phyloP scores from a whole-genome alignment of 2,888 invertebrate species.

The Torymus texanus region DNA sequence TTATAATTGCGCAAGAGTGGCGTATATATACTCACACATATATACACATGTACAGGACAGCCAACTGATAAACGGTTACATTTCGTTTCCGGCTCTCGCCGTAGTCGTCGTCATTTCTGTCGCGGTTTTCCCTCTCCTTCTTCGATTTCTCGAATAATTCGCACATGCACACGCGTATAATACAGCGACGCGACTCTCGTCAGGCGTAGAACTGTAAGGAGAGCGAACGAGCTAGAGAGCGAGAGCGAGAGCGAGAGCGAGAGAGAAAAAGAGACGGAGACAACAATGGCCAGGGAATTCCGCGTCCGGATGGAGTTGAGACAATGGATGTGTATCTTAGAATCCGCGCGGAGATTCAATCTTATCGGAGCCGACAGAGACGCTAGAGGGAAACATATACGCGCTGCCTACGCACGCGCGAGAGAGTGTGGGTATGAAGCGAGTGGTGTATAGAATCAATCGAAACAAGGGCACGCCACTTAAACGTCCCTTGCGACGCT shows the following conservation, averaged over 20 bases:
- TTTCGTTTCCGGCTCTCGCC: no score
- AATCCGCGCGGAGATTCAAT: conserved; percentile 11
- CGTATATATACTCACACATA: no score
- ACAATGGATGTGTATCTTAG: conserved; percentile 30
- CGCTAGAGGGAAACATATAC: not conserved
- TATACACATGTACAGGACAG: not conserved
- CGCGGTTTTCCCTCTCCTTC: not conserved
- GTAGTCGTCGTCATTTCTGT: not conserved
- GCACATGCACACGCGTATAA: no score
- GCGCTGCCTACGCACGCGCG: no score
- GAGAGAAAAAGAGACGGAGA: not conserved
- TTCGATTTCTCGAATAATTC: no score
- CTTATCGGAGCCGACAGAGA: conserved; percentile 10
- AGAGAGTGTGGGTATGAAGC: no score
- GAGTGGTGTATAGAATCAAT: not conserved
- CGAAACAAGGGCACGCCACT: conserved; percentile 20
- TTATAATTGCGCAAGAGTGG: no score
- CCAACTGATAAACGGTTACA: not conserved
- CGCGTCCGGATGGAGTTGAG: not conserved
- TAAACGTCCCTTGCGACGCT: not conserved
- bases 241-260: no score
- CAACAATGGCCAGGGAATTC: conserved; percentile 37
- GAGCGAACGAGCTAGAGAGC: no score
- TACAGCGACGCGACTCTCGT: no score
- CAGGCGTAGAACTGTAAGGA: no score